phyloP scores from a whole-genome alignment of 2,888 invertebrate species.

The Luperina testacea region DNA sequence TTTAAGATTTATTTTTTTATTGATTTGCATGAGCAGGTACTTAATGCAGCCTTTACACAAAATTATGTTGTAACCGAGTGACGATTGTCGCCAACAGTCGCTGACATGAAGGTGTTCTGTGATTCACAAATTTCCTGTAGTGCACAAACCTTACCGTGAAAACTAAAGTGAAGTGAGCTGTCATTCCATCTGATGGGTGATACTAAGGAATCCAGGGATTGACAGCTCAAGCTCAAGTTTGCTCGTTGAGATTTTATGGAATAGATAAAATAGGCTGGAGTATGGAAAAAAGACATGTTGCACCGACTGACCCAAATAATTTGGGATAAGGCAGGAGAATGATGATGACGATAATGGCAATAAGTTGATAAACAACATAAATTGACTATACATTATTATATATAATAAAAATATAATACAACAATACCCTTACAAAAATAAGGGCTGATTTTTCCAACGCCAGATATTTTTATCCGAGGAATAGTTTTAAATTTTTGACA shows the following conservation, averaged over 20 bases:
- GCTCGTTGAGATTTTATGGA: not conserved
- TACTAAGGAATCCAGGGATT: not conserved
- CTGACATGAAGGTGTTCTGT: too few species aligned
- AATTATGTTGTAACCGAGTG: not conserved
- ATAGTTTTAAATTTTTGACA: too few species aligned
- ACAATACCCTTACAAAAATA: constrained; percentile 2
- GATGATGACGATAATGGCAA: not conserved
- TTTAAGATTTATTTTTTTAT: not conserved
- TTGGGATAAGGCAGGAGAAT: not conserved
- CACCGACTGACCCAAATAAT: not conserved
- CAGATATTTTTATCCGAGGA: too few species aligned
- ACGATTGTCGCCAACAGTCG: not conserved
- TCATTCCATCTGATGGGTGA: not conserved
- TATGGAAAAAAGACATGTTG: not conserved
- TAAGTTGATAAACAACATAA: not conserved
- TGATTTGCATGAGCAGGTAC: too few species aligned
- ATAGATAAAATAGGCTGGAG: not conserved
- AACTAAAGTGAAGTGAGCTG: not conserved
- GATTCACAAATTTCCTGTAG: too few species aligned
- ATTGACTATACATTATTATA: not conserved
- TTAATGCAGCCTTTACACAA: not conserved
- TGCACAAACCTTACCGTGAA: not conserved
- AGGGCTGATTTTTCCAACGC: not conserved
- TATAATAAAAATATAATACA: constrained; percentile 1
- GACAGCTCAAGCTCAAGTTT: not conserved